These are phyloP conservation scores for Pedetes capensis DNA, from an alignment of 2,113 vertebrate species.

Conservation along the genomic window DNA sequence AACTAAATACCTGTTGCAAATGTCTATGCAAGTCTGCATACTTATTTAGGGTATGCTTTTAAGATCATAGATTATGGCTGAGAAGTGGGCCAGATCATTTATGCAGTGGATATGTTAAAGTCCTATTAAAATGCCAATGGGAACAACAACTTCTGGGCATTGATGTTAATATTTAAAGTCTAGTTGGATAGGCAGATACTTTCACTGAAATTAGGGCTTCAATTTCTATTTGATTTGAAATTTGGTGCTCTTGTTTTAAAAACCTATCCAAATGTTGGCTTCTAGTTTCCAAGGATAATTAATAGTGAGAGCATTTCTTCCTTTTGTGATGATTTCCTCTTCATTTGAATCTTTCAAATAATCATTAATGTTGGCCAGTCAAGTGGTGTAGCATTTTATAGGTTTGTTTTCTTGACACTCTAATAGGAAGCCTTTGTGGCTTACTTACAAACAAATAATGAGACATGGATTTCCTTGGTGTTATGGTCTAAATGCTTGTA, in stretches of 20 bases:
- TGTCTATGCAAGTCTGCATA: background rate
- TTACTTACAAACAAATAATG: background rate
- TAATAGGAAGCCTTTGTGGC: background rate
- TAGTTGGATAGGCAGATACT: background rate
- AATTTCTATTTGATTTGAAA: slow-evolving; percentile 54
- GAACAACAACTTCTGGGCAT: background rate
- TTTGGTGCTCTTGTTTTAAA: background rate
- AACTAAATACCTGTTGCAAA: background rate
- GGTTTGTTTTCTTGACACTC: background rate
- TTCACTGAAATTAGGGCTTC: slow-evolving; percentile 16
- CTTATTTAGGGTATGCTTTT: background rate
- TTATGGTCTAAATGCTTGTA: background rate
- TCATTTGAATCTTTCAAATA: slow-evolving; percentile 37
- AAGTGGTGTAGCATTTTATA: background rate
- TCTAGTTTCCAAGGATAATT: slow-evolving; percentile 40
- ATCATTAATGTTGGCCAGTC: slow-evolving; percentile 12
- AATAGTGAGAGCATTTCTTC: slow-evolving; percentile 31
- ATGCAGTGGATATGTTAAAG: background rate
- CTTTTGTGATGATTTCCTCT: slow-evolving; percentile 9
- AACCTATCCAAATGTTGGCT: background rate
- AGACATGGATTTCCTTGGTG: background rate
- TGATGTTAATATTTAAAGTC: slow-evolving; percentile 24
- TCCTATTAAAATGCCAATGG: slow-evolving; percentile 6
- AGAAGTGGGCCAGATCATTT: background rate
- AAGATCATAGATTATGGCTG: background rate